Evolutionary conservation across 2,113 vertebrate species (phyloP).

Genomic region (Heliornis fulica): DNA sequence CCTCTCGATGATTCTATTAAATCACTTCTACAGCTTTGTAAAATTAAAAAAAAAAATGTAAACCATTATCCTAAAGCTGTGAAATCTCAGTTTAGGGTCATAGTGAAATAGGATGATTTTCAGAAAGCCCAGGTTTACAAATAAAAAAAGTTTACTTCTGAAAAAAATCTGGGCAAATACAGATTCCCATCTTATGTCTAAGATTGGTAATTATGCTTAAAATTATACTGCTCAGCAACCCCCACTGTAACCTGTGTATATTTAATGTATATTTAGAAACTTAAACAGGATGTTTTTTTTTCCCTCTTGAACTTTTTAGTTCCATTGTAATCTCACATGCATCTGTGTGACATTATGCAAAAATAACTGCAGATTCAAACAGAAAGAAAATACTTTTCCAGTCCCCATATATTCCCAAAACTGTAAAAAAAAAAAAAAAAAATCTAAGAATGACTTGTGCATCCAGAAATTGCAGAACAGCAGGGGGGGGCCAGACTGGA

Average conservation of each 20-base stretch:
- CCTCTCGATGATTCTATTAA: no score
- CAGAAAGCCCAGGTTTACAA: background rate
- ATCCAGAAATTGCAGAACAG: background rate
- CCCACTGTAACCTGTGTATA: background rate
- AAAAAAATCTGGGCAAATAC: background rate
- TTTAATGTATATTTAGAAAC: no score
- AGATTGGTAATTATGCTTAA: background rate
- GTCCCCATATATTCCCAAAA: accelerated
- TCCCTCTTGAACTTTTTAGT: background rate
- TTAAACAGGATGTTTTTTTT: background rate
- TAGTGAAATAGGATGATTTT: background rate
- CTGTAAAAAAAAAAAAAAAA: background rate
- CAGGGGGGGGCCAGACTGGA: background rate
- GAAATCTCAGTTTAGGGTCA: no score
- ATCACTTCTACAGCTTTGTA: no score
- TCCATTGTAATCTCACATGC: background rate
- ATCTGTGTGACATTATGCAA: background rate
- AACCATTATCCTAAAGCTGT: background rate
- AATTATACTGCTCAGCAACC: background rate
- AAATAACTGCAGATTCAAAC: background rate
- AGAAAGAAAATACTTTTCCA: background rate
- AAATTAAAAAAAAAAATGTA: no score
- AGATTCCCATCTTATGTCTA: background rate
- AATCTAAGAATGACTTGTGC: background rate
- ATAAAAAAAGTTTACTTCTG: background rate